Base-by-base conservation (phyloP, 2,888 invertebrate genomes). In the Aplocera efformata region DNA sequence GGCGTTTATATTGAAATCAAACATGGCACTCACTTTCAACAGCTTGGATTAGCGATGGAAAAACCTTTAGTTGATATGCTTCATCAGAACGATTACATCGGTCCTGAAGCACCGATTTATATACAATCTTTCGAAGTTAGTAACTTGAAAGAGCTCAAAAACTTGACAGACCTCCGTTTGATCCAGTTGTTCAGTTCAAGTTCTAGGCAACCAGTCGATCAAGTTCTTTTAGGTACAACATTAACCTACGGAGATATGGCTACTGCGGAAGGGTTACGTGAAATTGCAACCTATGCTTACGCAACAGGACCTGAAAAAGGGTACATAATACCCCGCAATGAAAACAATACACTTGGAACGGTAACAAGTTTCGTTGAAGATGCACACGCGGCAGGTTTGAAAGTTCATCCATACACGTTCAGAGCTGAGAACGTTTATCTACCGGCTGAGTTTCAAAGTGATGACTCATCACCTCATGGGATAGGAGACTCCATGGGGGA, bases 1-100 rank as follows among this genome's bases (percentile, higher is more conserved):
- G 86, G 86, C 6, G 72, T 88, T 29, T 84, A 83, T 39, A 81
- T 80, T 9, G 86, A 88, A 65, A 80, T 85, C 22, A 88, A 86
- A 61, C 82, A 86, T 32, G 53, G 58, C 0, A 75, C 76, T 11
- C 82, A 88, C 52, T 88, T 86, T 33, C 71, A 78, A 53, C 58
- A 49, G 1, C 47, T 83, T 4, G 79, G 73, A 2, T 55, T 86
- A 17, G 61, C 78, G 1, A 79, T 88, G 79, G 86, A 88, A 52
- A 51, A 55, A 27, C 65, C 69, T 1, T 48, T 86, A 6, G 81
- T 84, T 0, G 73, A 82, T 8, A 63, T 70, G 23, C 67, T 88
- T 1, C 78, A 80, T 47, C 63, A 35, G 8, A 85, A 84, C 36
- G 80, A 81, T 5, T 88, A 85, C 47, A 29, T 42, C 3, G 75